Conservation (phyloP, 2,888 invertebrate species). For the Phaedon cochleariae region DNA sequence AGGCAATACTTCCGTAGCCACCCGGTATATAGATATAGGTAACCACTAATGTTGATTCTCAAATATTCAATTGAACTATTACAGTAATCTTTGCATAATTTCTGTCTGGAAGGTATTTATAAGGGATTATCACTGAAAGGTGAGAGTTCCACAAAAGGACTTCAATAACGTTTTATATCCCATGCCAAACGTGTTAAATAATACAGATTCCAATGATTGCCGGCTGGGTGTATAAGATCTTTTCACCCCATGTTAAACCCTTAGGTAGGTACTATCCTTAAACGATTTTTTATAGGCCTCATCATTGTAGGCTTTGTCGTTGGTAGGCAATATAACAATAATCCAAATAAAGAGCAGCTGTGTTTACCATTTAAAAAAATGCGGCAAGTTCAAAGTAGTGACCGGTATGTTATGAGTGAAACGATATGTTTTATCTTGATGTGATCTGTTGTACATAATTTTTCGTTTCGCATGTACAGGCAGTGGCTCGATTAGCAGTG, state of each 20-base stretch:
- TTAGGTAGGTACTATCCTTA: background rate
- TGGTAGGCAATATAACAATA: background rate
- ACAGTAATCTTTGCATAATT: too few species aligned
- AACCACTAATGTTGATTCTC: too few species aligned
- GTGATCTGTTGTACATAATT: too few species aligned
- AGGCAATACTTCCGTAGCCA: too few species aligned
- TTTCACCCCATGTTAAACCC: background rate
- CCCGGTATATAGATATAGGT: too few species aligned
- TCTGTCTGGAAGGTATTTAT: too few species aligned
- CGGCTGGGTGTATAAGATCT: too few species aligned
- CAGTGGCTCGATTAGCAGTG: too few species aligned
- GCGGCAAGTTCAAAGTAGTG: conserved; percentile 7
- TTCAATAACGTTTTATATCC: background rate
- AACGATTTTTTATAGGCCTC: background rate
- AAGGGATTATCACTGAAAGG: background rate
- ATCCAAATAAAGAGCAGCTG: conserved; percentile 16
- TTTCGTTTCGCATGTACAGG: too few species aligned
- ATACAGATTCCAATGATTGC: background rate
- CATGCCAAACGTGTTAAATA: background rate
- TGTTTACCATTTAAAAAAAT: conserved; percentile 9
- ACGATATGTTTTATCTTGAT: background rate
- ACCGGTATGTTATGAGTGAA: conserved; percentile 7
- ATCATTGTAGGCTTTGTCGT: background rate
- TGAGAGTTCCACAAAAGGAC: too few species aligned
- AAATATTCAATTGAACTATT: too few species aligned